phyloP scores from a whole-genome alignment of 2,888 invertebrate species.

The Malacosoma neustria region DNA sequence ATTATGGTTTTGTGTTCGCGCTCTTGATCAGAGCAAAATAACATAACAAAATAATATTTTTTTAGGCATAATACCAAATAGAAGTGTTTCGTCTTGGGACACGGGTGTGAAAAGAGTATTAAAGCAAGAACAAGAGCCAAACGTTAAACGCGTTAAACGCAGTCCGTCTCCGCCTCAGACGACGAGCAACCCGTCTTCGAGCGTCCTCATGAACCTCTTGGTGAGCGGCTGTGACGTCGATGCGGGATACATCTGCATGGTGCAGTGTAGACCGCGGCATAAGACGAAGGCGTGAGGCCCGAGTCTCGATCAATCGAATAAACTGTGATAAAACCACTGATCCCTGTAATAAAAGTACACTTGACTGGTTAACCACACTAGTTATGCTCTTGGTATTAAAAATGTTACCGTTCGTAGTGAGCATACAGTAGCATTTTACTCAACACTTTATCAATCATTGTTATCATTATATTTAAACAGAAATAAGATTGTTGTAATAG shows the following conservation, averaged over 20 bases:
- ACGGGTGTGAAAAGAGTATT: conserved; percentile 54
- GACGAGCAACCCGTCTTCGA: conserved; percentile 75
- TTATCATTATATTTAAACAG: no score
- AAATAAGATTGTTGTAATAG: no score
- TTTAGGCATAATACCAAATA: conserved; percentile 58
- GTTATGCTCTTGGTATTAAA: no score
- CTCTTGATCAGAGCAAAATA: no score
- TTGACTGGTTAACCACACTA: no score
- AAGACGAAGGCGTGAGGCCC: conserved; percentile 59
- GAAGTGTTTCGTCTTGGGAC: conserved; percentile 50
- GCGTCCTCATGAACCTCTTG: conserved; percentile 95
- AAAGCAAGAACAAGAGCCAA: conserved; percentile 55
- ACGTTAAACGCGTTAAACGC: conserved; percentile 53
- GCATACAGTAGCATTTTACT: no score
- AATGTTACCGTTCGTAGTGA: no score
- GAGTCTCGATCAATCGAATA: conserved; percentile 23
- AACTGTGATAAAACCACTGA: conserved; percentile 75
- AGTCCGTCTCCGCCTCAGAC: conserved; percentile 47
- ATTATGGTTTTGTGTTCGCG: no score
- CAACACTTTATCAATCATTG: no score
- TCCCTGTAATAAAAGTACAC: no score
- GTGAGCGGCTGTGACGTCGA: conserved; percentile 96
- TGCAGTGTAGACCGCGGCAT: conserved; percentile 77
- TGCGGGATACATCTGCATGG: conserved; percentile 92
- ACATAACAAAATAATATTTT: conserved; percentile 2